These are phyloP conservation scores for Mobula hypostoma DNA, from an alignment of 2,113 vertebrate species.

Conservation along the genomic window DNA sequence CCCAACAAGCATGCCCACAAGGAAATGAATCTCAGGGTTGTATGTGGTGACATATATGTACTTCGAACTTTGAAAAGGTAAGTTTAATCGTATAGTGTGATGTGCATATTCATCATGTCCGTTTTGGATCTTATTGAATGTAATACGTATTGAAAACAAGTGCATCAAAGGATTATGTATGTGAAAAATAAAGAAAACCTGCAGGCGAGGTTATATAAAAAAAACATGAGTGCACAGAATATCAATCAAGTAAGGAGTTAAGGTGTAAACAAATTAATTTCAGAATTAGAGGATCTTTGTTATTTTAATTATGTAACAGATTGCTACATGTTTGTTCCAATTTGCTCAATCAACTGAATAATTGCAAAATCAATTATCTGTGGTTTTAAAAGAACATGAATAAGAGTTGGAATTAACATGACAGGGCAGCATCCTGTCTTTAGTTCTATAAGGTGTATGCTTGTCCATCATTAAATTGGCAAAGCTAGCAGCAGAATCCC, in stretches of 20 bases:
- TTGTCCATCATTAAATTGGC: neutral
- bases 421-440: neutral
- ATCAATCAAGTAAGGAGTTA: neutral
- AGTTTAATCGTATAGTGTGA: neutral
- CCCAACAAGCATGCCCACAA: no score
- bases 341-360: constrained; percentile 4
- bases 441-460: neutral
- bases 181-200: neutral
- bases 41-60: no score
- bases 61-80: neutral
- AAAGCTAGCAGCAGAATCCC: neutral
- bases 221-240: neutral
- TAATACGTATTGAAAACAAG: neutral
- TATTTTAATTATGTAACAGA: neutral
- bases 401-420: neutral
- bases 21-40: no score
- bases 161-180: neutral
- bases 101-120: neutral
- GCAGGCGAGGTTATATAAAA: neutral
- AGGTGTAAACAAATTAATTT: neutral
- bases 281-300: neutral
- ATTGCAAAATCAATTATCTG: neutral
- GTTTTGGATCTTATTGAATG: neutral
- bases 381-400: neutral
- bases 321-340: constrained; percentile 4